Evolutionary conservation across 1,140 invertebrate genomes (phyloP), one percentile per base, ranked within the genome.

Genomic region (Brachionus rotundiformis): DNA sequence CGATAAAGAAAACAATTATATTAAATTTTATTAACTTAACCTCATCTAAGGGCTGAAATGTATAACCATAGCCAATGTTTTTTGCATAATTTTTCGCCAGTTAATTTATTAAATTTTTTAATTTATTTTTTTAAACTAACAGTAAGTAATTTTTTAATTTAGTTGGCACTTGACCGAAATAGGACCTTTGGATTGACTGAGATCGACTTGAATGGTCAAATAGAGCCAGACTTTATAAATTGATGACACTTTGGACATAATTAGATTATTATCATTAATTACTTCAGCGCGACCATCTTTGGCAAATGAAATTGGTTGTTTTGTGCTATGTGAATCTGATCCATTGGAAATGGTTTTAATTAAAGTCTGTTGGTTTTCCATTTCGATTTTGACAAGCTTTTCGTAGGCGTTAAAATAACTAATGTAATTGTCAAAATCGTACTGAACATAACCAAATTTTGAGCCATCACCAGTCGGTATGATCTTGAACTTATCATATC

Each of bases 371-470:
- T 68, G 29, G 16, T 68, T 36, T 68, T 68, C 31, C 7, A 19
- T 23, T 68, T 68, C 63, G 13, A 68, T 68, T 68, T 68, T 68
- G 31, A 33, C 31, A 33, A 31, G 29, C 1, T 68, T 68, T 1
- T 11, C 31, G 8, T 68, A 4, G 16, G 27, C 27, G 36, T 31
- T 36, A 33, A 33, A 36, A 3, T 68, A 33, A 33, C 31, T 68
- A 33, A 33, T n/a, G 13, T 11, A 8, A 1, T 68, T 68, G 31
- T 68, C 31, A 33, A 68, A 68, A 39, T 68, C 63, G 31, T 39
- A 68, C 36, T 68, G 13, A 33, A 68, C 7, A 68, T 68, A n/a
- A 68, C 63, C 63, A 68, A 33, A 68, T 68, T 68, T 68, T 19
- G 63, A 68, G 4, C 36, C 3, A 36, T 68, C 13, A 6, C 29